Evolutionary conservation across 2,113 vertebrate species (phyloP).

Genomic region (Hydrochoerus hydrochaeris): DNA sequence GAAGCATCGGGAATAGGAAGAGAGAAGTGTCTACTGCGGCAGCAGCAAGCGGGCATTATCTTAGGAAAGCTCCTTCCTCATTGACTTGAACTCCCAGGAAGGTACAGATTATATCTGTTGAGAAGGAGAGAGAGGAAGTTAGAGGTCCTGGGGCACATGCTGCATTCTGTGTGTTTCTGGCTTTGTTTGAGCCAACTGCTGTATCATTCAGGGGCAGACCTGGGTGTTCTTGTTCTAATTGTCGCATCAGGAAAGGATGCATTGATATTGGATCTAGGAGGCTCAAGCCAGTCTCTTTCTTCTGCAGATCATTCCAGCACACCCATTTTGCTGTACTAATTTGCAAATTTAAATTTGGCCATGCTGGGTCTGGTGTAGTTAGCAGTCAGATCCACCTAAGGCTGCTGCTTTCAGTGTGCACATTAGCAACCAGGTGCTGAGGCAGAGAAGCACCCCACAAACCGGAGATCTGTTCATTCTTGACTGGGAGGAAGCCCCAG

Average conservation of each 20-base stretch:
- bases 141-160: rapidly evolving
- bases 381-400: neutral
- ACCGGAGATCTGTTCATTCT: neutral
- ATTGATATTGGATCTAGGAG: neutral
- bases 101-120: neutral
- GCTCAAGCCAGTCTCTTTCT: neutral
- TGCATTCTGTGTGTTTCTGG: neutral
- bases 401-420: neutral
- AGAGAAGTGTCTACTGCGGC: neutral
- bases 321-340: neutral
- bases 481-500: neutral
- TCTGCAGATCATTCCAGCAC: neutral
- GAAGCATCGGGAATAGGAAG: neutral
- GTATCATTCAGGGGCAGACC: neutral
- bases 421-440: neutral
- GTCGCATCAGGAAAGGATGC: neutral
- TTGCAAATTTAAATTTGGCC: neutral
- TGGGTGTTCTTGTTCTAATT: neutral
- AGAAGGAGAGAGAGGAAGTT: neutral
- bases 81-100: neutral
- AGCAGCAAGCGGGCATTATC: neutral
- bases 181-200: neutral
- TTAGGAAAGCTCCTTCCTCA: neutral
- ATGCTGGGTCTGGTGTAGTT: neutral
- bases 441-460: neutral